Conservation (phyloP, 2,113 vertebrate genomes). For the Paedocypris sp. region DNA sequence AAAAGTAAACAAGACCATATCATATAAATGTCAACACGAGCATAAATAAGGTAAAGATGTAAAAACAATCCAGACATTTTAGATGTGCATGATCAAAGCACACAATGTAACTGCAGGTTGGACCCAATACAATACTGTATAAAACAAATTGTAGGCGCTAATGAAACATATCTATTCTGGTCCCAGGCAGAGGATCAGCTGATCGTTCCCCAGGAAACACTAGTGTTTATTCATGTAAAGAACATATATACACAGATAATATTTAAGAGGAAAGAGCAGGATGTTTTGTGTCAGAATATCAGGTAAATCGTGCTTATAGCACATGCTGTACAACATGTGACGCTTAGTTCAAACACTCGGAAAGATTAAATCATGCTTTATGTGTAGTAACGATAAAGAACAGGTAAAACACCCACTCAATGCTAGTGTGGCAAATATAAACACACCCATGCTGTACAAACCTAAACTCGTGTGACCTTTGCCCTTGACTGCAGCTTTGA, state of each 20-base stretch:
- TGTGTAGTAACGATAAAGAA: constrained; percentile 3
- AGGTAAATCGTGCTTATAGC: too few species aligned
- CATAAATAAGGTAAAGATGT: too few species aligned
- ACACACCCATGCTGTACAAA: constrained; percentile 16
- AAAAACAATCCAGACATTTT: too few species aligned
- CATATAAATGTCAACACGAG: not conserved
- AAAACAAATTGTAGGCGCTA: not conserved
- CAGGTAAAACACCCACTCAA: not conserved
- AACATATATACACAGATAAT: constrained; percentile 4
- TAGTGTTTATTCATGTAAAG: constrained; percentile 9
- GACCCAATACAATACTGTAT: not conserved
- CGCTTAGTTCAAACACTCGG: not conserved
- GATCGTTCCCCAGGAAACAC: not conserved
- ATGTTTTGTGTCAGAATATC: not conserved
- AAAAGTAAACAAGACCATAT: too few species aligned
- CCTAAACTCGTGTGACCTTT: constrained; percentile 41
- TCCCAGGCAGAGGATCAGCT: not conserved
- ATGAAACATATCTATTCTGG: not conserved
- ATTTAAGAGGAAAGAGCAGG: not conserved
- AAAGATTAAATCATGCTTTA: not conserved
- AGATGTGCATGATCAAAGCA: too few species aligned
- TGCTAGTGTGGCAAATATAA: not conserved
- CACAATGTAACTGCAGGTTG: too few species aligned
- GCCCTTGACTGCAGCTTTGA: constrained; percentile 45
- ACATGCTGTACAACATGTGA: too few species aligned